phyloP scores from a whole-genome alignment of 2,888 invertebrate species.

The Vandiemenella viatica region DNA sequence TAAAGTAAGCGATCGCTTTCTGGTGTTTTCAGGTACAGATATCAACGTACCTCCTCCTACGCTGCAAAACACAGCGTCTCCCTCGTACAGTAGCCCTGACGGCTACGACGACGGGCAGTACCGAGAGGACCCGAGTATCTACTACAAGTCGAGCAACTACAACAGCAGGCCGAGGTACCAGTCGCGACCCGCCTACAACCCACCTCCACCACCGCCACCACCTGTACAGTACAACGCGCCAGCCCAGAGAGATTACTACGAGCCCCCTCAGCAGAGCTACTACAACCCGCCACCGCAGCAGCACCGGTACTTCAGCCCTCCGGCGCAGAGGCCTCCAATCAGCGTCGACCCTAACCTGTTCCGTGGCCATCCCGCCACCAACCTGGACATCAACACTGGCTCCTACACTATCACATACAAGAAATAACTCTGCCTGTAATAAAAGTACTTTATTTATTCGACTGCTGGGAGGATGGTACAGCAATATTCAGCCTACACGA shows the following conservation, averaged over 20 bases:
- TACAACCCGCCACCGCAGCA: conserved; percentile 23
- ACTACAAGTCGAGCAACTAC: conserved; percentile 50
- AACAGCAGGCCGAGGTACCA: conserved; percentile 32
- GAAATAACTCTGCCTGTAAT: conserved; percentile 1
- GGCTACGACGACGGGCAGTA: conserved; percentile 76
- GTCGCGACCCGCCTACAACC: conserved; percentile 17
- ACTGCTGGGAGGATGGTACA: too few species aligned
- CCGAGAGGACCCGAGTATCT: conserved; percentile 65
- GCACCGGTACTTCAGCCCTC: conserved; percentile 26
- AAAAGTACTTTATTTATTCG: too few species aligned
- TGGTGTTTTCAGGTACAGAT: conserved; percentile 50
- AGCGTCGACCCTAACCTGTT: conserved; percentile 25
- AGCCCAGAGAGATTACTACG: conserved; percentile 3
- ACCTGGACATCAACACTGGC: conserved; percentile 55
- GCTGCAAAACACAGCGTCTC: conserved; percentile 31
- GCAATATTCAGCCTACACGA: too few species aligned
- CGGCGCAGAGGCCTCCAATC: conserved; percentile 16
- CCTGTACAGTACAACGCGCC: neutral
- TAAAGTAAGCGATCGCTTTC: too few species aligned
- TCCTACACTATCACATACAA: conserved; percentile 61
- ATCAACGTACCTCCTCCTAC: conserved; percentile 78
- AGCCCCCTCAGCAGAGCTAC: conserved; percentile 24
- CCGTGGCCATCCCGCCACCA: conserved; percentile 53
- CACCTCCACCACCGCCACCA: conserved; percentile 9
- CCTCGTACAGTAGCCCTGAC: conserved; percentile 41